Conservation (phyloP, 2,888 invertebrate species). For the Epinotia brunnichana region DNA sequence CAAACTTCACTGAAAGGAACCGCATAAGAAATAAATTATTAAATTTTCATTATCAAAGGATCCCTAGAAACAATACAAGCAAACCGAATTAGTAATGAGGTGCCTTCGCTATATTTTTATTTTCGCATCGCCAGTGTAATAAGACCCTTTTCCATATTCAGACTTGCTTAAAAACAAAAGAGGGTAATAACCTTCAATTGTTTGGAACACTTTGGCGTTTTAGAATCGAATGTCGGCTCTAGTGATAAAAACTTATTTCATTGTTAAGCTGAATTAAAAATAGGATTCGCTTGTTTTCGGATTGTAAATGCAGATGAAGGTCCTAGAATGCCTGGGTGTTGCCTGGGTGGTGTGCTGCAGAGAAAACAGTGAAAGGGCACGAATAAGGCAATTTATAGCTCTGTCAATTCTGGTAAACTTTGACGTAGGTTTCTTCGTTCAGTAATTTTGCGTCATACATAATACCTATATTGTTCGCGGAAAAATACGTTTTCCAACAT, state of each 20-base stretch:
- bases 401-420: background rate
- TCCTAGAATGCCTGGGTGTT: background rate
- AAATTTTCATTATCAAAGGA: constrained; percentile 46
- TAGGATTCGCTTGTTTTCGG: constrained; percentile 27
- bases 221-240: background rate
- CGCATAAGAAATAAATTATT: constrained; percentile 34
- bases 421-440: background rate
- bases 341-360: too few relatives aligned
- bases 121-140: constrained; percentile 66
- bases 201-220: background rate
- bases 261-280: constrained; percentile 38
- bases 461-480: background rate
- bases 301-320: constrained; percentile 14
- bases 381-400: background rate
- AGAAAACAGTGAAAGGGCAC: background rate
- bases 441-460: background rate
- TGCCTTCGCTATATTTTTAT: constrained; percentile 65
- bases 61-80: constrained; percentile 55
- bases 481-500: too few relatives aligned
- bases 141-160: constrained; percentile 50
- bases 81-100: constrained; percentile 76
- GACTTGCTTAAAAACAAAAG: background rate
- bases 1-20: constrained; percentile 33
- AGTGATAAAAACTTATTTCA: constrained; percentile 40
- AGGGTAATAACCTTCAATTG: background rate